Conservation (phyloP, 2,113 vertebrate species). For the Elephantulus edwardii region DNA sequence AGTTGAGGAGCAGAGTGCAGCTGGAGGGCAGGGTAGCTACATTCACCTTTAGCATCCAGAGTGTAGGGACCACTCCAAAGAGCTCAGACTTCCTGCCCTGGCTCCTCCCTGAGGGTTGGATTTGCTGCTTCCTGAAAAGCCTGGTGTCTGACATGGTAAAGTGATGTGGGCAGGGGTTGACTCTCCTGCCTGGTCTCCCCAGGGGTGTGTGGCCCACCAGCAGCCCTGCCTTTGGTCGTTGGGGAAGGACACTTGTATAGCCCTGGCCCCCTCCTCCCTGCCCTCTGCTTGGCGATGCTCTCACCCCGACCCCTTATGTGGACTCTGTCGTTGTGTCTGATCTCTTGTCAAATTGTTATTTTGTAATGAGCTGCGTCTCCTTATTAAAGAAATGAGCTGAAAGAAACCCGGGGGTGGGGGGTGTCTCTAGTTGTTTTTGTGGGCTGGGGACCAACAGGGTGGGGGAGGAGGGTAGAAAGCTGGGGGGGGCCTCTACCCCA, state of each 20-base stretch:
- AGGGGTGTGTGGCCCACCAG: neutral
- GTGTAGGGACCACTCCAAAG: neutral
- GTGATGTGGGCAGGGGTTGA: neutral
- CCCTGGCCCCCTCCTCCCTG: neutral
- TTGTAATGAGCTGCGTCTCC: constrained; percentile 86
- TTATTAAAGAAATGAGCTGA: constrained; percentile 88
- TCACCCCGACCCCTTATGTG: constrained; percentile 68
- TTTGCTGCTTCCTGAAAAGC: constrained; percentile 25
- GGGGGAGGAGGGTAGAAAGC: fast-evolving
- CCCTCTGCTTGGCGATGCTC: constrained; percentile 58
- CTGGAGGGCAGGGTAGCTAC: neutral
- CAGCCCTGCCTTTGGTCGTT: neutral
- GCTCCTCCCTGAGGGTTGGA: neutral
- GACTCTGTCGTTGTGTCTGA: constrained; percentile 81
- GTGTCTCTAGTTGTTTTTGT: constrained; percentile 47
- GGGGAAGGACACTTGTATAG: neutral
- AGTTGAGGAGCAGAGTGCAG: neutral
- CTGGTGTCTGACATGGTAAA: neutral
- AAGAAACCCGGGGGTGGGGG: constrained; percentile 66
- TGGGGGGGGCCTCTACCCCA: neutral
- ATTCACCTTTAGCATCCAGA: fast-evolving
- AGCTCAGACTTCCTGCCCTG: neutral
- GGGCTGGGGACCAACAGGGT: neutral
- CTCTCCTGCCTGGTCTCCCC: neutral
- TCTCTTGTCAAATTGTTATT: constrained; percentile 83